These are phyloP conservation scores for Camelus bactrianus DNA, from an alignment of 2,113 vertebrate species.

Conservation along the genomic window DNA sequence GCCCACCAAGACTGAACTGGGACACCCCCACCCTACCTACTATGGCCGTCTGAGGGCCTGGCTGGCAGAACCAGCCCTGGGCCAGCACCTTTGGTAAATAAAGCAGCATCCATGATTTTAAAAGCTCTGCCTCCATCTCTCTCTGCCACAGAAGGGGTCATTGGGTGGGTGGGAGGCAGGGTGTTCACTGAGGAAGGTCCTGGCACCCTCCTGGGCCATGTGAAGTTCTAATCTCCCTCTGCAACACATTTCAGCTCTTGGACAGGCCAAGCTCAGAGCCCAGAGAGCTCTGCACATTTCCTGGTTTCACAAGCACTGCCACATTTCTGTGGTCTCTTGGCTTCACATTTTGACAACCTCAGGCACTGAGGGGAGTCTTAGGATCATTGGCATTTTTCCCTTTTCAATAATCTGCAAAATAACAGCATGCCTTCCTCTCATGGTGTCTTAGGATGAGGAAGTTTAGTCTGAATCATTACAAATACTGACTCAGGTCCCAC, in stretches of 20 bases:
- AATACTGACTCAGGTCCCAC: not conserved
- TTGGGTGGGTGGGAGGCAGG: not conserved
- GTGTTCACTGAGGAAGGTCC: not conserved
- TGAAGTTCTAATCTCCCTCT: not conserved
- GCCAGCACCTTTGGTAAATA: conserved; percentile 84
- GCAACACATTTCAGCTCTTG: not conserved
- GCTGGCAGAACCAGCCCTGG: not conserved
- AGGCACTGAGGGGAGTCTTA: not conserved
- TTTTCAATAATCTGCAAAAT: not conserved
- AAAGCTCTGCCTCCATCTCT: conserved; percentile 16
- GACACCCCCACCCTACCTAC: not conserved
- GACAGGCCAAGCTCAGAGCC: not conserved
- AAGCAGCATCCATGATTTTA: conserved; percentile 80
- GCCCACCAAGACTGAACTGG: conserved; percentile 54
- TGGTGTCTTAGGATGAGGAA: not conserved
- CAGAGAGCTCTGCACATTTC: not conserved
- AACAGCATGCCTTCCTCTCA: not conserved
- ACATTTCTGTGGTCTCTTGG: not conserved
- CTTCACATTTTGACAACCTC: not conserved
- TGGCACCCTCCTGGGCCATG: not conserved
- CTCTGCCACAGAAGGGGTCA: not conserved
- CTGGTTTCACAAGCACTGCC: not conserved
- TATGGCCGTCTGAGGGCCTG: not conserved
- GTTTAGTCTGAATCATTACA: not conserved
- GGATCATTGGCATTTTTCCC: not conserved